Evolutionary conservation across 2,797 vertebrate genomes (phyloP), one percentile per base, ranked within the genome.

Genomic region (Diplodus puntazzo): DNA sequence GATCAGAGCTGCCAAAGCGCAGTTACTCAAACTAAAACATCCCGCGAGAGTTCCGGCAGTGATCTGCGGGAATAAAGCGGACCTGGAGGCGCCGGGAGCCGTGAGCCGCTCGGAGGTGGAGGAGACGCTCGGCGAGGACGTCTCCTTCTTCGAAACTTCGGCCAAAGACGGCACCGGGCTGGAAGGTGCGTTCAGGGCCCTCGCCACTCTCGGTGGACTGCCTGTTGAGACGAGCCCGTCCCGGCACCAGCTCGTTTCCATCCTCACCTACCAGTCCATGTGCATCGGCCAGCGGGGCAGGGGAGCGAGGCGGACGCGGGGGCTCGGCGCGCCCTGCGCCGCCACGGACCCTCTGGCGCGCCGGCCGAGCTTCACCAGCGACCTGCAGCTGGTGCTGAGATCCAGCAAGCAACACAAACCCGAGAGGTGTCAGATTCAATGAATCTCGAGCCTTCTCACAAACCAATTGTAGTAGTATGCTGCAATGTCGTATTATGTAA

Each of bases 361-460:
- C 18, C 93, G 95, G 42, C 95, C 95, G 30, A 96, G 95, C 81
- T 95, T 95, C 88, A 90, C 83, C 82, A 94, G 92, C 70, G 95
- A 95, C 87, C 87, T 96, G 79, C 90, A 77, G 43, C 80, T 93
- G 75, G 93, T 96, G 82, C 90, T 95, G 85, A 92, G 91, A 85
- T 92, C 94, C 78, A 93, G 90, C 78, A 95, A 94, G 82, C 71
- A 86, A 54, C 91, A 85, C 69, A 95, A 95, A 93, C 88, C 88
- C 64, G 94, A 95, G 91, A 95, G 88, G 90, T 95, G 95, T 90
- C 94, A 94, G 68, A 94, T 96, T 94, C 95, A 95, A 93, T 95
- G 93, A 96, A 94, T 93, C n/a, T 61, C 67, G 86, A 80, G 14
- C 49, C 88, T 85, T 93, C 88, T 91, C 90, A 46, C 92, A 49